Evolutionary conservation across 2,113 vertebrate genomes (phyloP), one percentile per base, ranked within the genome.

Genomic region (Protomyctophum bolini): DNA sequence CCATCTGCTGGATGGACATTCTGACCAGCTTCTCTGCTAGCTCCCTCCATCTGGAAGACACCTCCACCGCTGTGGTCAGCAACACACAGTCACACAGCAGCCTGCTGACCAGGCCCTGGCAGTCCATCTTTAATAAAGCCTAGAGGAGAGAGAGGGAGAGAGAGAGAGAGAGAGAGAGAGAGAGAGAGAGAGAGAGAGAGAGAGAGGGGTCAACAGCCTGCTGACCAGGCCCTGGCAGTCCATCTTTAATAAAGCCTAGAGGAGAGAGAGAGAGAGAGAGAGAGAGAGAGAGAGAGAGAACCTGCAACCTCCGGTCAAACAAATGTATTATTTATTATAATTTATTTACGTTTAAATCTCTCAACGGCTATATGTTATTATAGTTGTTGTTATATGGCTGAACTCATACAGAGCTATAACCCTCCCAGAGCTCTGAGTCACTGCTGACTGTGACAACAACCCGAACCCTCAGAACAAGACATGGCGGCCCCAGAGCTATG

Each of bases 81-180:
- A 99, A 87, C 63, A 98, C 96, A 0, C 98, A 97, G 81, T 99
- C 97, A 90, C 98, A 94, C 21, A 99, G 89, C 74, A 99, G 92
- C 10, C 94, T 87, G 58, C 95, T 95, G 3, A 99, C 98, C 79
- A 99, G 89, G 58, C 98, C 98, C 82, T 99, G 98, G 84, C 96
- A 98, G 90, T 99, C 97, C 94, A 99, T 95, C 84, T 96, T 99
- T 86, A 99, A 90, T 74, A 99, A 79, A 6, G 97, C 97, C 98
- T 99, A 83, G 0, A 54, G 12, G 51, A 11, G 8, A 11, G 51
- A 52, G 51, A 54, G 51, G 14, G 51, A 52, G 51, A 54, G 51
- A n/a, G 51, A 52, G 51, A 54, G 51, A 54, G 51, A 52, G 51
- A 11, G 51, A 11, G 10, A 52, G 51, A 54, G 51, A 54, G 51